Evolutionary conservation across 2,797 vertebrate genomes (phyloP).

Genomic region (Loris lydekkerianus): DNA sequence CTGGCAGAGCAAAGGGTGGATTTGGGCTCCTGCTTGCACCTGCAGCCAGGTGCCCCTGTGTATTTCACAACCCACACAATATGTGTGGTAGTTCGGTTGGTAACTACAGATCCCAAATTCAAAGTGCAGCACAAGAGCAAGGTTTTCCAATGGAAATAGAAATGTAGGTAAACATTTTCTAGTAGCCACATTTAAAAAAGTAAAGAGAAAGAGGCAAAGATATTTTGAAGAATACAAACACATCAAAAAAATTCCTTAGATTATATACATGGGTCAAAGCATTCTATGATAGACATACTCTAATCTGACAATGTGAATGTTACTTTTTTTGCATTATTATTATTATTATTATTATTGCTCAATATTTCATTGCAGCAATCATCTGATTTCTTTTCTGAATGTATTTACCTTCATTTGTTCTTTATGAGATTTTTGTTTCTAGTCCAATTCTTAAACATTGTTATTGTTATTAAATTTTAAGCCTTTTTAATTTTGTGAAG

Average conservation of each 20-base stretch:
- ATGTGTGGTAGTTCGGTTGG: fast-evolving
- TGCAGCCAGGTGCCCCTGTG: neutral
- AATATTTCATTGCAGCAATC: too few relatives aligned
- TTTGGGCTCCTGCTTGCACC: neutral
- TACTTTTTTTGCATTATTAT: too few relatives aligned
- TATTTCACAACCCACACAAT: neutral
- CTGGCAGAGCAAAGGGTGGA: neutral
- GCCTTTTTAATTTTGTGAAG: too few relatives aligned
- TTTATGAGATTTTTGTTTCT: too few relatives aligned
- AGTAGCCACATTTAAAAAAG: neutral
- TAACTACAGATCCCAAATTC: neutral
- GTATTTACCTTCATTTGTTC: too few relatives aligned
- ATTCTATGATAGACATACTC: too few relatives aligned
- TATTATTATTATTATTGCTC: too few relatives aligned
- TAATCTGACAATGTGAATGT: too few relatives aligned
- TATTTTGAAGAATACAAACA: neutral
- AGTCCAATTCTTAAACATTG: too few relatives aligned
- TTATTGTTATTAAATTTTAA: too few relatives aligned
- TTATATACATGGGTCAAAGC: too few relatives aligned
- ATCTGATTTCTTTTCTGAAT: too few relatives aligned
- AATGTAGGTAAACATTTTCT: neutral
- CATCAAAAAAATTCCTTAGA: neutral
- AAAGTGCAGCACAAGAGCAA: neutral
- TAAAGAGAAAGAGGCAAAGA: neutral
- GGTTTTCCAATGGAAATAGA: neutral